Base-by-base conservation (phyloP, 2,888 invertebrate species). In the Tipula lateralis region DNA sequence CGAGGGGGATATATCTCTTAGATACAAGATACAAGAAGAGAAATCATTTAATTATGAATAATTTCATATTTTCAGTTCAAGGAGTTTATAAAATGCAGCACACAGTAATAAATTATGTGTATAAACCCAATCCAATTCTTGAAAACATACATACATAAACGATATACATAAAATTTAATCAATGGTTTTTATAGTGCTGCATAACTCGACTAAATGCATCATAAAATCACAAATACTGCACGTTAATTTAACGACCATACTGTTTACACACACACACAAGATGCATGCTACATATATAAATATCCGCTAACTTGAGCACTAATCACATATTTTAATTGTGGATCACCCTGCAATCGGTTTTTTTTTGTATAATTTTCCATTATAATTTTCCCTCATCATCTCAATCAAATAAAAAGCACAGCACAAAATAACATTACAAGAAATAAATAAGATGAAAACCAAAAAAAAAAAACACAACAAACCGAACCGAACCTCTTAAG, bases 11-110 rank as follows among this genome's bases (percentile, higher is more conserved):
- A 24, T 66, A n/a, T 6, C 5, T 44, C 5, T 4, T 66, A 12
- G 66, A 24, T 66, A 24, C 24, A n/a, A n/a, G n/a, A 66, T n/a
- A 66, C 66, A 66, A 66, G 66, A 66, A 66, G 24, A 66, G 66
- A 66, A 66, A 66, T 66, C 66, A 66, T 66, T 66, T 66, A 66
- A 66, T 66, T 66, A 66, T 66, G 66, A 66, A 66, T 66, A 66
- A 66, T 66, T 66, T 66, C 24, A 66, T 66, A 66, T 66, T 66
- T 66, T 66, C 66, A 66, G 66, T 66, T 66, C 66, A 66, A 66
- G 66, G 66, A 66, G 66, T 66, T 66, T 66, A 24, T 66, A 66
- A 66, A 66, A 66, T 66, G 24, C 3, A 24, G 66, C 24, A 66
- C 66, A 66, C 66, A 66, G 9, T 66, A 19, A 66, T 66, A 66